Conservation (phyloP, 2,797 vertebrate genomes). For the Pampus argenteus region DNA sequence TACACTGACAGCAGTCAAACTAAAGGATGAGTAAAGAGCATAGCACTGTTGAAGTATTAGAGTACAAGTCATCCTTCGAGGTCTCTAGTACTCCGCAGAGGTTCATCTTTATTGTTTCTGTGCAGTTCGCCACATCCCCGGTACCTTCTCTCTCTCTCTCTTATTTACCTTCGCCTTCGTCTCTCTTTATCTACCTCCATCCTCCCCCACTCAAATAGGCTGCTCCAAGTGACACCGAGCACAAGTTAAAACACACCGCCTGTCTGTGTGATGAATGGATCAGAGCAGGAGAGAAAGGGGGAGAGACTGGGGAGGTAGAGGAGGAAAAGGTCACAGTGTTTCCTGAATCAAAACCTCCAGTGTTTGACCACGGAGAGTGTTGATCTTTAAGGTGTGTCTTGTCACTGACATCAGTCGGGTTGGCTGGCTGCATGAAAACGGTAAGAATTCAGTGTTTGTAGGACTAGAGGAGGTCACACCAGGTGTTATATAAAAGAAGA, state of each 20-base stretch:
- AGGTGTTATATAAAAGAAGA: constrained; percentile 29
- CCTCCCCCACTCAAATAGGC: constrained; percentile 33
- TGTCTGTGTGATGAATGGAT: constrained; percentile 75
- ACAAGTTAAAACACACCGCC: constrained; percentile 61
- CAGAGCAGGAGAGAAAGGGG: constrained; percentile 23
- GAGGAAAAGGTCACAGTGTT: constrained; percentile 70
- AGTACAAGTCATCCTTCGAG: constrained; percentile 10
- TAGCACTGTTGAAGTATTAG: constrained; percentile 28
- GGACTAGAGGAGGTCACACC: constrained; percentile 12
- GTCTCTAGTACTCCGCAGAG: constrained; percentile 10
- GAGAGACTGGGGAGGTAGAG: constrained; percentile 28
- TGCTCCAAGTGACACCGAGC: constrained; percentile 50
- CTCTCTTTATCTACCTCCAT: constrained; percentile 51
- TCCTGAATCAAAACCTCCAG: constrained; percentile 58
- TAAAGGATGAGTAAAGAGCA: constrained; percentile 14
- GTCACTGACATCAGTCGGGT: constrained; percentile 42
- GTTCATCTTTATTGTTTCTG: constrained; percentile 33
- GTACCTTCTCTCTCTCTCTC: constrained; percentile 1
- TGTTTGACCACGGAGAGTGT: constrained; percentile 56
- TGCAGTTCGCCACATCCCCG: background rate
- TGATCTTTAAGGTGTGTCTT: constrained; percentile 61
- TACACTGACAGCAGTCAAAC: constrained; percentile 29
- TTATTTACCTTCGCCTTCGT: constrained; percentile 12
- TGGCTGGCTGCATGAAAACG: constrained; percentile 30
- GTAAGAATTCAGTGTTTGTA: constrained; percentile 19